These are phyloP conservation scores for Actenoides hombroni DNA, from an alignment of 2,113 vertebrate genomes.

Conservation along the genomic window DNA sequence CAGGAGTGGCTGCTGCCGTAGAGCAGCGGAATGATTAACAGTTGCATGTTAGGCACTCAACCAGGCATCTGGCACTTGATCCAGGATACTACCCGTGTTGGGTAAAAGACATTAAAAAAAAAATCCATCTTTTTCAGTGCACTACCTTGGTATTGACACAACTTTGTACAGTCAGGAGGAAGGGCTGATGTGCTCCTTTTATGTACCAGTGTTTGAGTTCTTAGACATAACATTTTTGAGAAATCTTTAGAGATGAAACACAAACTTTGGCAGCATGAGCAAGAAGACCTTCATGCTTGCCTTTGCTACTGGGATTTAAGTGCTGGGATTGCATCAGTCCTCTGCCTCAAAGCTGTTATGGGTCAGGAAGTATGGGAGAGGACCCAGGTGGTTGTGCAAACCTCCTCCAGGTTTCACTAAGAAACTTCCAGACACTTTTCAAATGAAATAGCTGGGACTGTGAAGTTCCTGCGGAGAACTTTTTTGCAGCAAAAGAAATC, in stretches of 20 bases:
- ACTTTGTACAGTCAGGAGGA: neutral
- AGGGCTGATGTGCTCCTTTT: neutral
- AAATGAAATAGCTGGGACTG: neutral
- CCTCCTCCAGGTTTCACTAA: neutral
- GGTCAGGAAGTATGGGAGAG: neutral
- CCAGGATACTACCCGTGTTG: neutral
- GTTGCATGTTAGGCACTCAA: neutral
- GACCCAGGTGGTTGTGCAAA: neutral
- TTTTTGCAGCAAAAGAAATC: neutral
- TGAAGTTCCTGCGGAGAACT: neutral
- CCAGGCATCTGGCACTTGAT: neutral
- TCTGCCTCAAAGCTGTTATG: neutral
- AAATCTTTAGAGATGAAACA: neutral
- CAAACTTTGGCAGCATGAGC: neutral
- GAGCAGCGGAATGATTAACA: neutral
- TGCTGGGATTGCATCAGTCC: neutral
- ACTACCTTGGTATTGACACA: neutral
- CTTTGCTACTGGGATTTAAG: neutral
- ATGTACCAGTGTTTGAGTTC: neutral
- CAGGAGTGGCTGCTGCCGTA: neutral
- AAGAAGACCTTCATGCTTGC: neutral
- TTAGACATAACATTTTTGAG: neutral
- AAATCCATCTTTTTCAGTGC: neutral
- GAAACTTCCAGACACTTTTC: neutral
- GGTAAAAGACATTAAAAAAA: neutral